These are phyloP conservation scores for Falco concolor DNA, from an alignment of 2,797 vertebrate genomes.

Conservation along the genomic window DNA sequence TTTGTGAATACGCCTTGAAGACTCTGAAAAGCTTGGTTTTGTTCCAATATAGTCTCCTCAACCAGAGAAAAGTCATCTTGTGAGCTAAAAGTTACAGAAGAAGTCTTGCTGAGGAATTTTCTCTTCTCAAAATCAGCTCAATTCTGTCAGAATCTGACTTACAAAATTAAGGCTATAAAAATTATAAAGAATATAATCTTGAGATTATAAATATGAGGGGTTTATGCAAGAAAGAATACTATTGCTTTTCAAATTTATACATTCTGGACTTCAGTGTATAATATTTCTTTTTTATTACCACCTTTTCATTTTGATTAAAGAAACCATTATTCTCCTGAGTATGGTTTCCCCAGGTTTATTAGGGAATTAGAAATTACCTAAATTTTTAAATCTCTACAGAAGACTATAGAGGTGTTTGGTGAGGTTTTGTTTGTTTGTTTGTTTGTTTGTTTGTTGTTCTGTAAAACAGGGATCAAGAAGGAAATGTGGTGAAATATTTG, in stretches of 20 bases:
- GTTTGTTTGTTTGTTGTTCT: not conserved
- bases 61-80: not conserved
- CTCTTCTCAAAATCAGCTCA: not conserved
- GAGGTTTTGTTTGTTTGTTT: not conserved
- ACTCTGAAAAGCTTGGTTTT: not conserved
- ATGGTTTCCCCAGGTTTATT: not conserved
- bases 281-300: not conserved
- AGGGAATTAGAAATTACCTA: not conserved
- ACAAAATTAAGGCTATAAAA: not conserved
- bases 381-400: not conserved
- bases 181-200: not conserved
- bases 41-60: not conserved
- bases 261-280: not conserved
- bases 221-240: not conserved
- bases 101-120: not conserved
- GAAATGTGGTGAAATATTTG: not conserved
- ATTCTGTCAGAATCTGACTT: not conserved
- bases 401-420: not conserved
- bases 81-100: not conserved
- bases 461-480: not conserved
- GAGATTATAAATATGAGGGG: not conserved
- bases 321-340: not conserved
- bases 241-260: not conserved
- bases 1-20: not conserved
- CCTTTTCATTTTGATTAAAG: not conserved